Evolutionary conservation across 2,888 invertebrate species (phyloP).

Genomic region (Drosophila paramelanica): DNA sequence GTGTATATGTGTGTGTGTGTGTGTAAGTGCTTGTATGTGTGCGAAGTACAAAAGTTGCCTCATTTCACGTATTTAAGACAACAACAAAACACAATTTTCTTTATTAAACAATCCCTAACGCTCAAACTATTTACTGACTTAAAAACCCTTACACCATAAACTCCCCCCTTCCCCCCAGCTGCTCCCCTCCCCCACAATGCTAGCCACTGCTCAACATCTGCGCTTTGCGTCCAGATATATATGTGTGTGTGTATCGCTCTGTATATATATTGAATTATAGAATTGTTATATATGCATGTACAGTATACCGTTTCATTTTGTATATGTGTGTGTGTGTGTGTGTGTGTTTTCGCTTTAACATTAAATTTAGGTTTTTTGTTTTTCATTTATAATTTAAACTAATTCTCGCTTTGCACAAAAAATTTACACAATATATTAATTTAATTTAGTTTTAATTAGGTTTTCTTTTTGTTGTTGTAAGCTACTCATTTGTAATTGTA

Average conservation of each 20-base stretch:
- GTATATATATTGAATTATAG: slow-evolving; percentile 20
- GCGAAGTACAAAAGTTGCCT: slow-evolving; percentile 61
- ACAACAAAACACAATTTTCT: slow-evolving; percentile 44
- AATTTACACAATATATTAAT: slow-evolving; percentile 76
- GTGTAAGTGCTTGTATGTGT: slow-evolving; percentile 38
- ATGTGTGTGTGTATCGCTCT: slow-evolving; percentile 26
- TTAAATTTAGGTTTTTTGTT: slow-evolving; percentile 40
- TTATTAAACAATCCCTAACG: slow-evolving; percentile 57
- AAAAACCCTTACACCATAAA: slow-evolving; percentile 39
- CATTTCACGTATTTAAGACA: slow-evolving; percentile 26
- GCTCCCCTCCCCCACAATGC: background rate
- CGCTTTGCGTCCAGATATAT: slow-evolving; percentile 75
- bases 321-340: slow-evolving; percentile 28
- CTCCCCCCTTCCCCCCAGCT: slow-evolving; percentile 2
- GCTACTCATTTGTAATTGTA: slow-evolving; percentile 55
- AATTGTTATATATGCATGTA: slow-evolving; percentile 63
- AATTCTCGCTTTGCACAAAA: slow-evolving; percentile 74
- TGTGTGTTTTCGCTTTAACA: slow-evolving; percentile 51
- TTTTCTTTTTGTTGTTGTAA: slow-evolving; percentile 48
- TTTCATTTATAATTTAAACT: slow-evolving; percentile 71
- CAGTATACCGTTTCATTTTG: slow-evolving; percentile 65
- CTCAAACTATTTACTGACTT: slow-evolving; percentile 55
- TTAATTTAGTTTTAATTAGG: slow-evolving; percentile 64
- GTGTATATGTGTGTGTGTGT: slow-evolving; percentile 16
- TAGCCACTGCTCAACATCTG: slow-evolving; percentile 50